Evolutionary conservation across 2,888 invertebrate genomes (phyloP).

Genomic region (Phengaris alcon): DNA sequence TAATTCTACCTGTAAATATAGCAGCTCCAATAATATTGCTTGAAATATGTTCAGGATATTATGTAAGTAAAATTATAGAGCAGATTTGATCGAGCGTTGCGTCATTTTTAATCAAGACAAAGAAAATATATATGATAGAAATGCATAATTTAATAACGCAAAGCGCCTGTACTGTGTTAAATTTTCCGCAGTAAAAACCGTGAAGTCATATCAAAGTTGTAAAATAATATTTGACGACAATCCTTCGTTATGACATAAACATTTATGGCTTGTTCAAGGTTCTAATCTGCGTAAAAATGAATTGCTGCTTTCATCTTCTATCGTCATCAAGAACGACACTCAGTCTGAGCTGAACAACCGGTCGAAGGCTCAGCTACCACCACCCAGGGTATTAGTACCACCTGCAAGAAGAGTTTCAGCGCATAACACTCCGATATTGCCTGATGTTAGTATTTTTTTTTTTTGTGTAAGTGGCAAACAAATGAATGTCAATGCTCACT

Average conservation of each 20-base stretch:
- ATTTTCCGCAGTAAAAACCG: slow-evolving; percentile 15
- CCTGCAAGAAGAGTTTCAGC: slow-evolving; percentile 65
- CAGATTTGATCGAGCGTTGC: not conserved
- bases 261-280: slow-evolving; percentile 46
- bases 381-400: slow-evolving; percentile 57
- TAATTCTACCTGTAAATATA: slow-evolving; percentile 4
- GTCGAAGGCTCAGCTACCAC: slow-evolving; percentile 54
- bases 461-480: too few relatives aligned
- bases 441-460: slow-evolving; percentile 62
- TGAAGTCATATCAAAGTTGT: slow-evolving; percentile 13
- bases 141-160: not conserved
- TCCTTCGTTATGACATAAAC: slow-evolving; percentile 16
- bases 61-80: not conserved
- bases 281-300: slow-evolving; percentile 79
- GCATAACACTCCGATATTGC: slow-evolving; percentile 62
- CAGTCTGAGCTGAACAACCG: slow-evolving; percentile 84
- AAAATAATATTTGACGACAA: slow-evolving; percentile 4
- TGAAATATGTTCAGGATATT: not conserved
- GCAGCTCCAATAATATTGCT: not conserved
- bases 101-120: too few relatives aligned
- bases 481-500: too few relatives aligned
- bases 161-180: not conserved
- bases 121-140: not conserved
- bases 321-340: slow-evolving; percentile 87
- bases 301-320: slow-evolving; percentile 79